Evolutionary conservation across 2,113 vertebrate species (phyloP), one percentile per base, ranked within the genome.

Genomic region (Lipotes vexillifer): DNA sequence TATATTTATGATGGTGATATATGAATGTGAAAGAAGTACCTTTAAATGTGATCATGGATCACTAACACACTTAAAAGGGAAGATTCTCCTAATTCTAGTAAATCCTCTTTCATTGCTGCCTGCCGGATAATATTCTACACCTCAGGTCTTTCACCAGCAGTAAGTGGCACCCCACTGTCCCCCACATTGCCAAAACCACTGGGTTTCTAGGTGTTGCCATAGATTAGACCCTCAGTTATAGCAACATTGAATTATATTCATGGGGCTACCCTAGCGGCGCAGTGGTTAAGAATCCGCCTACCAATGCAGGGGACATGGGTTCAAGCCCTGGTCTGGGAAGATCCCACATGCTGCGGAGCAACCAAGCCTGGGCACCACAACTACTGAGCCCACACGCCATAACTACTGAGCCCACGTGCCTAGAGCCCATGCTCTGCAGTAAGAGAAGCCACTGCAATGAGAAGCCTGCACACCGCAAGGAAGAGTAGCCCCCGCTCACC

Each of bases 81-180:
- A 49, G 8, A 23, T 6, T 6, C 0, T 3, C 25, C 1, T 2
- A 12, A 29, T 29, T n/a, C 1, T 3, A 12, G 61, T 15, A 25
- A 27, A 29, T 15, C 14, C 29, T 52, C 44, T 5, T 15, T 8
- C 1, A 0, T 8, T 23, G 46, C 46, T 2, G 9, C 29, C 69
- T 13, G 3, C 59, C 57, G 4, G 4, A 0, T 4, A 8, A 49
- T 8, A 4, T 1, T 17, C 57, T 20, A 5, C 3, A 9, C 18
- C 55, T 15, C 25, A 20, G 44, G 4, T 15, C 55, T 61, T 17
- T 6, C 17, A 7, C n/a, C 44, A 2, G 12, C 0, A 20, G 41
- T 5, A 33, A 20, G 5, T 0, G 29, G 27, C 10, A 15, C 21
- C 66, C n/a, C 44, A 1, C 38, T 3, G n/a, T 3, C 1, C 44